Conservation (phyloP, 2,113 vertebrate genomes). For the Abramis brama region DNA sequence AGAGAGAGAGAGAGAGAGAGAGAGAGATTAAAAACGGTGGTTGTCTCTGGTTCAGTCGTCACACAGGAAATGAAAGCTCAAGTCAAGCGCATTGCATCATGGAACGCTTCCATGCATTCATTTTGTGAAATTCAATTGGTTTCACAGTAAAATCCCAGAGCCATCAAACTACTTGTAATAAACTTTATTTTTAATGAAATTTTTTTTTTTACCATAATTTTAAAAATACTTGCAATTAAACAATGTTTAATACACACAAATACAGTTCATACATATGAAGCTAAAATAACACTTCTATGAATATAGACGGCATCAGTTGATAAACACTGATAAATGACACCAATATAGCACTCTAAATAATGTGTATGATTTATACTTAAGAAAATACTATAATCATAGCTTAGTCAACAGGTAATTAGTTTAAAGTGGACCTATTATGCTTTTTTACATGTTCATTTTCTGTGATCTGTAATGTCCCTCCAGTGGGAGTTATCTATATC, state of each 20-base stretch:
- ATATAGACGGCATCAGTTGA: background rate
- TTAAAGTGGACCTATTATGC: background rate
- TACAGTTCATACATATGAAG: background rate
- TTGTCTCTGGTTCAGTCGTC: background rate
- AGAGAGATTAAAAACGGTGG: too few relatives aligned
- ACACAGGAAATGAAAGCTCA: background rate
- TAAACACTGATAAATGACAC: background rate
- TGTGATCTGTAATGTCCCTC: too few relatives aligned
- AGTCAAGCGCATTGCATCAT: background rate
- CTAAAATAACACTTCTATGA: background rate
- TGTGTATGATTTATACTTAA: conserved; percentile 1
- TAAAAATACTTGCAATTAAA: background rate
- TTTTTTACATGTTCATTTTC: too few relatives aligned
- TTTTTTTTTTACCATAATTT: conserved; percentile 1
- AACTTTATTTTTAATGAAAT: conserved; percentile 46
- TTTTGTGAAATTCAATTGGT: background rate
- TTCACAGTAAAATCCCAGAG: background rate
- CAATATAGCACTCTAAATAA: background rate
- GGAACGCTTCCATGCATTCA: background rate
- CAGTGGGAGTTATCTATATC: too few relatives aligned
- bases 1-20: too few relatives aligned
- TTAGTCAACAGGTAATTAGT: background rate
- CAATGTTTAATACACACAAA: conserved; percentile 3
- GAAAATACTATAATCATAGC: conserved; percentile 8
- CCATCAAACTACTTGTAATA: conserved; percentile 7